Conservation (phyloP, 2,113 vertebrate species). For the Dasyurus viverrinus region DNA sequence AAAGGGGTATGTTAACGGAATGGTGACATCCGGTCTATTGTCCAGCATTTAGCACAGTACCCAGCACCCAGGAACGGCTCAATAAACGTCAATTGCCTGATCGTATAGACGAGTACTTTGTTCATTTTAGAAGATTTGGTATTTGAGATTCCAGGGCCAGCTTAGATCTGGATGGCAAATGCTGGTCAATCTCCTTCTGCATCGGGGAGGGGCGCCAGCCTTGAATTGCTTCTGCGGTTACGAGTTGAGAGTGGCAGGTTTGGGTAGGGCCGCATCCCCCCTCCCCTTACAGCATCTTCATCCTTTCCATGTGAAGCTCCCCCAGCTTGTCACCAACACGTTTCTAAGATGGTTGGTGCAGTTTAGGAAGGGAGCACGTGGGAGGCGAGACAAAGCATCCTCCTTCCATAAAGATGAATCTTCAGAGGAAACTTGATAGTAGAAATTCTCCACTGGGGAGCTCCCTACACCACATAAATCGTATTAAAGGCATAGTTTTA, state of each 20-base stretch:
- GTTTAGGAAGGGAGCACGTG: not conserved
- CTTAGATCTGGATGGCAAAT: not conserved
- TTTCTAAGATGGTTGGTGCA: not conserved
- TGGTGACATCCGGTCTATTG: not conserved
- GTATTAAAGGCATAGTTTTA: not conserved
- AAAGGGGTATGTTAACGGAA: not conserved
- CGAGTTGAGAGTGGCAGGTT: not conserved
- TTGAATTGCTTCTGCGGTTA: not conserved
- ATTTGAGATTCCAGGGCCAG: not conserved
- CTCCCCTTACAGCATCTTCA: not conserved
- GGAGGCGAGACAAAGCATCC: not conserved
- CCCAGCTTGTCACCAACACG: not conserved
- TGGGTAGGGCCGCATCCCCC: not conserved
- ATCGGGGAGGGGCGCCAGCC: not conserved
- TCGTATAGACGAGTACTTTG: not conserved
- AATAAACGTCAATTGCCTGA: not conserved
- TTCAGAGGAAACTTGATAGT: not conserved
- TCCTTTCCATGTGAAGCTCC: not conserved
- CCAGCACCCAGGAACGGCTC: not conserved
- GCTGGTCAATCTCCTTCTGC: not conserved
- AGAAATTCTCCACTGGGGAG: not conserved
- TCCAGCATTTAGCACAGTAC: not conserved
- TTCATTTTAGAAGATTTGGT: not conserved
- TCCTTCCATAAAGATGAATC: not conserved
- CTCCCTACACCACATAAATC: not conserved